Base-by-base conservation (phyloP, 2,797 vertebrate species). In the Lepus townsendii region DNA sequence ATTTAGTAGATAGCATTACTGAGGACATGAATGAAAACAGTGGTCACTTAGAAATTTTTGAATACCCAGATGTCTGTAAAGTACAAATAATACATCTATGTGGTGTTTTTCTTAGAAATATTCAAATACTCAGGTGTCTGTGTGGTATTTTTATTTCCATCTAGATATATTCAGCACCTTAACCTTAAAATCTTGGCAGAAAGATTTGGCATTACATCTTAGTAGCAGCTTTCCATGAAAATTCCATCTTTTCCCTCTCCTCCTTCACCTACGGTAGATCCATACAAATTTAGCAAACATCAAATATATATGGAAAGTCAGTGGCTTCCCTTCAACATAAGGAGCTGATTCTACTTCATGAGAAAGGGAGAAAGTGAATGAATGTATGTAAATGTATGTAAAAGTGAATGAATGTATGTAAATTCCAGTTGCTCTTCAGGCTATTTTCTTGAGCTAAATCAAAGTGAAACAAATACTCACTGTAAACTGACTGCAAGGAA, bases 141-240 rank as follows among this genome's bases (percentile, higher is more conserved):
- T 32, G 38, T n/a, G 47, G 26, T 82, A 42, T 30, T 80, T 72
- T 66, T 65, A 69, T 68, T 79, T 65, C 9, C n/a, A 89, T 94
- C n/a, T 38, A 94, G 73, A 90, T 77, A 24, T 16, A 62, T 57
- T 90, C 30, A 32, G 3, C 2, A 84, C 68, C 82, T 85, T 79
- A 54, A 88, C 35, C 47, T 88, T n/a, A 96, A 94, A 80, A 78
- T 91, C 68, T 73, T 50, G 38, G 42, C 62, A 62, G 8, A 57
- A 57, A 88, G 93, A 92, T 10, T 27, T 22, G 30, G 24, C 19
- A 27, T 47, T 47, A 47, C 42, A 47, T 22, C 27, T 92, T 63
- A 88, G 19, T 27, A 80, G 5, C 12, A 62, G 20, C 11, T 89
- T 95, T 87, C 77, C 17, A 27, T 47, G 22, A 63, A 83, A 72